A percentile compares a stretch with the other conserved stretches of the same genome.
Evolutionary conservation across 2,113 vertebrate species (phyloP).

Genomic region (Lophotis ruficrista): DNA sequence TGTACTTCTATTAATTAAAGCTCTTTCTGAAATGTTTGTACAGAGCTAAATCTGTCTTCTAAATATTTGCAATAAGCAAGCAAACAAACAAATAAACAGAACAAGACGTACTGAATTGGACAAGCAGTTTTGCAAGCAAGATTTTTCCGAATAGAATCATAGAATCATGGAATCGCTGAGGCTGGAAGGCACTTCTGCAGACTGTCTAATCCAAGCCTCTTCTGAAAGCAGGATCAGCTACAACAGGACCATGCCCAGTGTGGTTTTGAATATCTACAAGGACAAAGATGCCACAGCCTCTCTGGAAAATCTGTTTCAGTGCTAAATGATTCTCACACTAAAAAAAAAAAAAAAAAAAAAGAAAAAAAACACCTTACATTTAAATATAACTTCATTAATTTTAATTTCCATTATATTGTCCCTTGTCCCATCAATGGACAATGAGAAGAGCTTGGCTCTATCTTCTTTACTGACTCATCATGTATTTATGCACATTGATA

Average conservation of each 20-base stretch:
- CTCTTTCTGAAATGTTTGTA: constrained; percentile 32
- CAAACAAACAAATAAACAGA: constrained; percentile 26
- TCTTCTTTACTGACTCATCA: neutral
- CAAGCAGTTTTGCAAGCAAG: neutral
- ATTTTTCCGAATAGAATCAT: neutral
- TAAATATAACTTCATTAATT: neutral
- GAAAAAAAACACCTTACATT: neutral
- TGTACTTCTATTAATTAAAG: constrained; percentile 58
- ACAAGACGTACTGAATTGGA: neutral
- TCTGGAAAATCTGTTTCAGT: neutral
- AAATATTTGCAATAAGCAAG: constrained; percentile 16
- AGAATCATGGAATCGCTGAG: neutral
- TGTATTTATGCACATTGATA: neutral
- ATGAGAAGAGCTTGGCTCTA: accelerated
- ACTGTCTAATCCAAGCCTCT: neutral
- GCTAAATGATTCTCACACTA: accelerated
- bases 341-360: neutral
- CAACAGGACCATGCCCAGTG: neutral
- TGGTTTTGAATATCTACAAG: neutral
- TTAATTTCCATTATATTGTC: neutral
- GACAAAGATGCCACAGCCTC: neutral
- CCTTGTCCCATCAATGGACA: neutral
- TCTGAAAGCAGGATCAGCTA: neutral
- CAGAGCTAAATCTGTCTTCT: constrained; percentile 18
- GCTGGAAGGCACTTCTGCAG: neutral